Evolutionary conservation across 2,797 vertebrate species (phyloP).

Genomic region (Chloroceryle amazona): DNA sequence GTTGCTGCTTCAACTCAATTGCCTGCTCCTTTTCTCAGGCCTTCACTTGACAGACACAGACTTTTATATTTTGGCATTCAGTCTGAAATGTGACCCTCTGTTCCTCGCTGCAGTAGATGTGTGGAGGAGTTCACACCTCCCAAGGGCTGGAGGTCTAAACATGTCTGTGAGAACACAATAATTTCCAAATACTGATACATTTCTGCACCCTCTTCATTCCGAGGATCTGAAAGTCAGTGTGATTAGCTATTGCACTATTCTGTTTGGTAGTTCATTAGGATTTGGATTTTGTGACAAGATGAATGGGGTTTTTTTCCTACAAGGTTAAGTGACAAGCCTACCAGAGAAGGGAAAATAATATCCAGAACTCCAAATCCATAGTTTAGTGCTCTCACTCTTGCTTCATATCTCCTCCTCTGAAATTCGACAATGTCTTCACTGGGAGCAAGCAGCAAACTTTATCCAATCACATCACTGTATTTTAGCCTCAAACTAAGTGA

Average conservation of each 20-base stretch:
- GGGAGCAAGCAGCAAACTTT: background rate
- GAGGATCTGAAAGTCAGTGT: background rate
- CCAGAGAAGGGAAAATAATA: background rate
- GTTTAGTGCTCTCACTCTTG: background rate
- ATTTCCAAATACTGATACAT: background rate
- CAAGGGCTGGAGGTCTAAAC: background rate
- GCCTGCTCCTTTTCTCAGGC: background rate
- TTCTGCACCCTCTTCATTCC: background rate
- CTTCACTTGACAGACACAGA: background rate
- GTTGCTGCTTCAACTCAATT: background rate
- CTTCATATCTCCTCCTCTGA: background rate
- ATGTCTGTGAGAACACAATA: background rate
- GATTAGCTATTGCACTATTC: background rate
- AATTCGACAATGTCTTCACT: background rate
- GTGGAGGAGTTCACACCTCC: background rate
- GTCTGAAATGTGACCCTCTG: background rate
- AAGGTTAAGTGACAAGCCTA: background rate
- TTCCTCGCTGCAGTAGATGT: background rate
- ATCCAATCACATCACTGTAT: rapidly evolving
- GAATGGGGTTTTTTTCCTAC: background rate
- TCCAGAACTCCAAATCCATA: background rate
- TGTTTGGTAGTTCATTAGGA: background rate
- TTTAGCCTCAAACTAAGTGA: background rate
- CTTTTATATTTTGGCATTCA: background rate
- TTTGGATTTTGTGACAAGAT: background rate